A percentile compares a stretch with the other conserved stretches of the same genome.
phyloP scores from a whole-genome alignment of 2,797 vertebrate species.

The Semotilus atromaculatus region DNA sequence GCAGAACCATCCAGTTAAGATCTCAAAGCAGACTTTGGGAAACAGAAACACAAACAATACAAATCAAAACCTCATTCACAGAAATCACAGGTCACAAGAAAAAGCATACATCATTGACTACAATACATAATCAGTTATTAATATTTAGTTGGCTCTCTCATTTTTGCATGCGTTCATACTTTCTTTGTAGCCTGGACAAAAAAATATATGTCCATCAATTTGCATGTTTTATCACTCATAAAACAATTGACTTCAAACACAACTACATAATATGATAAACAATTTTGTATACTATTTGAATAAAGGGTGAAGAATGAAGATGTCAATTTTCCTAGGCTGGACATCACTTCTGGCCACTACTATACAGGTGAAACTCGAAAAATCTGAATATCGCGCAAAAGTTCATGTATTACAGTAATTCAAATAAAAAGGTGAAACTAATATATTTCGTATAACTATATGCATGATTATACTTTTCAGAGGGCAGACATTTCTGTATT shows the following conservation, averaged over 20 bases:
- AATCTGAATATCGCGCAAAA: no score
- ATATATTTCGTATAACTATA: no score
- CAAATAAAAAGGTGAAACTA: no score
- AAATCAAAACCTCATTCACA: neutral
- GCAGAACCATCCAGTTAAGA: constrained; percentile 28
- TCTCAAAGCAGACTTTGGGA: neutral
- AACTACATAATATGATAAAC: neutral
- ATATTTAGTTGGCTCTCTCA: neutral
- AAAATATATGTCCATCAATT: neutral
- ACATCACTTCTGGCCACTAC: neutral
- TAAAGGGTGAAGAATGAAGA: neutral
- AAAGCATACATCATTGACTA: no score
- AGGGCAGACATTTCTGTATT: no score
- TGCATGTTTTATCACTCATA: neutral
- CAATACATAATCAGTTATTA: neutral
- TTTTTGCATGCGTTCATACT: neutral
- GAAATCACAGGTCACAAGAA: no score
- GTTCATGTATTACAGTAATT: no score
- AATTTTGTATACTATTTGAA: neutral
- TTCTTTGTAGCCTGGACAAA: neutral
- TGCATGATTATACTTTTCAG: no score
- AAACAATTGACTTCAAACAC: neutral
- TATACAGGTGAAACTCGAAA: no score
- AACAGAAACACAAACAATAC: neutral
- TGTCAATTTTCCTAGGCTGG: neutral